Evolutionary conservation across 1,140 invertebrate species (phyloP).

Genomic region (Drosophila repleta): DNA sequence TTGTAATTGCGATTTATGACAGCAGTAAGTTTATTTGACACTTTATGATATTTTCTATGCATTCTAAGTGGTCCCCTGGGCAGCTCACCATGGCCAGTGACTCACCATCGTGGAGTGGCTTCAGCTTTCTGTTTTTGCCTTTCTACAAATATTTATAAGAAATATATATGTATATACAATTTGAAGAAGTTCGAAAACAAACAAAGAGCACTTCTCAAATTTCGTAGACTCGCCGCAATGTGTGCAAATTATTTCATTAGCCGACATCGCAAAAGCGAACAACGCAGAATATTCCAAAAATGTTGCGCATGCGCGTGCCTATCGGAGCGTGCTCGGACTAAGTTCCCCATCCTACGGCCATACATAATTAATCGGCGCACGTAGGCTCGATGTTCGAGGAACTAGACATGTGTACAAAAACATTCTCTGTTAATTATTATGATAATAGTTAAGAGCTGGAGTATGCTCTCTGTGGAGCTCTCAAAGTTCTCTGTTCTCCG

Average conservation of each 20-base stretch:
- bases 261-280: slow-evolving; percentile 22
- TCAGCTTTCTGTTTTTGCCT: neutral
- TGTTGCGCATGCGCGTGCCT: slow-evolving; percentile 52
- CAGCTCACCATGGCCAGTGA: neutral
- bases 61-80: slow-evolving; percentile 24
- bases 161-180: no score
- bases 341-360: slow-evolving; percentile 3
- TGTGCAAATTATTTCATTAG: slow-evolving; percentile 73
- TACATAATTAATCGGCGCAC: slow-evolving; percentile 35
- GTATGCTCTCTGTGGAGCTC: neutral
- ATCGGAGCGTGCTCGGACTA: slow-evolving; percentile 27
- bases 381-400: slow-evolving; percentile 16
- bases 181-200: no score
- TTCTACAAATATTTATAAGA: neutral
- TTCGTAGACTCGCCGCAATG: slow-evolving; percentile 35
- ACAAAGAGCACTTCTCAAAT: slow-evolving; percentile 32
- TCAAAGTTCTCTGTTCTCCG: neutral
- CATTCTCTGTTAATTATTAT: neutral
- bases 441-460: neutral
- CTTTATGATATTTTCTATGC: slow-evolving; percentile 46
- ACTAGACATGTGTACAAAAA: neutral
- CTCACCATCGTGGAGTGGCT: slow-evolving; percentile 5
- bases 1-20: slow-evolving; percentile 65
- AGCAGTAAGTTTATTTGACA: slow-evolving; percentile 58
- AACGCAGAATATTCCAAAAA: slow-evolving; percentile 51